Base-by-base conservation (phyloP, 37 sponge, comb jelly and placozoan genomes). In the Halichondria panicea region DNA sequence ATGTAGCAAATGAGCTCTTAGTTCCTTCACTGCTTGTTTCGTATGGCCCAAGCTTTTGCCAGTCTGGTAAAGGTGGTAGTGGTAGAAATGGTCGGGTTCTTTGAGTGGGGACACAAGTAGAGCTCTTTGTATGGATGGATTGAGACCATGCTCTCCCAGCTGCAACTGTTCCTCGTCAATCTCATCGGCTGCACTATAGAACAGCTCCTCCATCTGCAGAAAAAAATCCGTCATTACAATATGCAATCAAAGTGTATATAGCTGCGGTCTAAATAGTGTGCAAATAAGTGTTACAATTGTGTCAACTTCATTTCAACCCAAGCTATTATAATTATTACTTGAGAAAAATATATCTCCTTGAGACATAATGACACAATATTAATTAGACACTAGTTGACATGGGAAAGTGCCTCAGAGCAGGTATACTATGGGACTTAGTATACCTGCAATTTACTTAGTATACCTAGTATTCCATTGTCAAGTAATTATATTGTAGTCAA, bases 51-150 rank as follows among this genome's bases (percentile, higher is more conserved):
- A 22, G 25, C 43, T 5, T 41, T 25, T 39, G 11, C 25, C 61
- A 11, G 37, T 50, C 53, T 62, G 63, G 71, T 70, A 61, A 27
- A 71, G 61, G 50, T 80, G 81, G 4, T 71, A 41, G 63, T 80
- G 71, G 48, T 80, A 80, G 50, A 80, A 52, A 30, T 80, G 81
- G 7, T 80, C 81, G 5, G 81, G 81, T 37, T 70, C 43, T 15
- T 21, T 62, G 6, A 80, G 53, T 38, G 81, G 81, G 37, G 44
- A 48, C 24, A 80, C 63, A 19, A 70, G 59, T 22, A 80, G 28
- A 11, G 81, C 71, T 60, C 15, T 27, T 4, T 70, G 2, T 5
- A 80, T 12, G 30, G 25, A 37, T 1, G 70, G 71, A 28, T 80
- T 80, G 28, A 80, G 64, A 25, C 45, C 39, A 41, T 80, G 72